Percentiles rank a stretch among this genome's conserved stretches.
phyloP scores from a whole-genome alignment of 2,888 invertebrate species.

The Ectemnius cavifrons region DNA sequence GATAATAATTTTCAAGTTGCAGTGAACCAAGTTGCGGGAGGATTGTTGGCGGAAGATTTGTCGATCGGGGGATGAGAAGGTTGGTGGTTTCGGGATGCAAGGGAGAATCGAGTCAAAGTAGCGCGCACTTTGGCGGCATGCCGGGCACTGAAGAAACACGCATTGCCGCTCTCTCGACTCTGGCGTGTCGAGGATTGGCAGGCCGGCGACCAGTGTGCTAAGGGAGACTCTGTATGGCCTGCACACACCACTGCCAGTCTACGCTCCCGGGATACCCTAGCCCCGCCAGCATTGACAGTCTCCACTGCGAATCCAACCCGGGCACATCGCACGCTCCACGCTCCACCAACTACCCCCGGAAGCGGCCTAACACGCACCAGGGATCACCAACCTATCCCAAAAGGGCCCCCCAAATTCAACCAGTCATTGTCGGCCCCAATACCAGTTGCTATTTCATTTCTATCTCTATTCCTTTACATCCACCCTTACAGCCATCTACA shows the following conservation, averaged over 20 bases:
- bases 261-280: neutral
- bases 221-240: slow-evolving; percentile 35
- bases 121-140: slow-evolving; percentile 38
- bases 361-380: slow-evolving; percentile 20
- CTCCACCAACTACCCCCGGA: slow-evolving; percentile 41
- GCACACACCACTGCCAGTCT: slow-evolving; percentile 16
- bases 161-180: slow-evolving; percentile 27
- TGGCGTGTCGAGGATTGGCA: slow-evolving; percentile 48
- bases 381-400: slow-evolving; percentile 28
- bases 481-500: neutral
- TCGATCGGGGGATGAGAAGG: too few species aligned
- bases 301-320: slow-evolving; percentile 50
- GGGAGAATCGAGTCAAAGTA: slow-evolving; percentile 10
- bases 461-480: neutral
- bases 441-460: neutral
- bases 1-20: too few species aligned
- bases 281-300: slow-evolving; percentile 53
- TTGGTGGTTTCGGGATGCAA: neutral
- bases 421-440: neutral
- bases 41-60: neutral
- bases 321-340: slow-evolving; percentile 22
- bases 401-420: slow-evolving; percentile 16
- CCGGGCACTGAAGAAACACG: slow-evolving; percentile 46
- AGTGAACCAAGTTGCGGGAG: too few species aligned
- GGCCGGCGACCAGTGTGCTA: slow-evolving; percentile 30